phyloP scores from a whole-genome alignment of 2,888 invertebrate genomes.

The Caradrina clavipalpis region DNA sequence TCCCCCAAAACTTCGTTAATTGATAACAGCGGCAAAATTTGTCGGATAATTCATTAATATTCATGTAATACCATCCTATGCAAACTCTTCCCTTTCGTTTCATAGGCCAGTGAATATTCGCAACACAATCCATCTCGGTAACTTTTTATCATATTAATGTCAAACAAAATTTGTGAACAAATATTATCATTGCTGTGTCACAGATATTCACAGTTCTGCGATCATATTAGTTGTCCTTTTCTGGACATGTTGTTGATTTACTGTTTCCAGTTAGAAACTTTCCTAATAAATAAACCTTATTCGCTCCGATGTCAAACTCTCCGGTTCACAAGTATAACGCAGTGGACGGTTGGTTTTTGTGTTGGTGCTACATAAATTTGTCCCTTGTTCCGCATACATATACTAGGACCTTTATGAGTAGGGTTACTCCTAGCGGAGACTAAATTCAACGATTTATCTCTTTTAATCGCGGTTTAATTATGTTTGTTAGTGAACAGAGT shows the following conservation, averaged over 20 bases:
- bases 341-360: conserved; percentile 84
- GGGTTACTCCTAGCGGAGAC: conserved; percentile 80
- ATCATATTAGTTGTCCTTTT: conserved; percentile 68
- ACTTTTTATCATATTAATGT: conserved; percentile 71
- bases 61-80: conserved; percentile 63
- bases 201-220: conserved; percentile 66
- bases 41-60: conserved; percentile 64
- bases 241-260: conserved; percentile 85
- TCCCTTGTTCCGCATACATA: conserved; percentile 82
- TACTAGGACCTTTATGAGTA: conserved; percentile 86
- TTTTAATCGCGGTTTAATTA: conserved; percentile 85
- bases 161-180: conserved; percentile 68
- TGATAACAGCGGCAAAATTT: conserved; percentile 59
- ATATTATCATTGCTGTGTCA: conserved; percentile 71
- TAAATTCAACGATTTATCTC: conserved; percentile 84
- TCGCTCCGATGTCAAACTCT: conserved; percentile 87
- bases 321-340: conserved; percentile 83
- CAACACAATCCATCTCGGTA: conserved; percentile 61
- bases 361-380: conserved; percentile 83
- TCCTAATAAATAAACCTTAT: conserved; percentile 89
- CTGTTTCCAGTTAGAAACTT: conserved; percentile 85
- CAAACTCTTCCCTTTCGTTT: conserved; percentile 59
- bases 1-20: conserved; percentile 51
- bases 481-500: conserved; percentile 72
- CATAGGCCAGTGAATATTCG: conserved; percentile 64